Evolutionary conservation across 2,113 vertebrate species (phyloP), one percentile per base, ranked within the genome.

Genomic region (Pyrgilauda ruficollis): DNA sequence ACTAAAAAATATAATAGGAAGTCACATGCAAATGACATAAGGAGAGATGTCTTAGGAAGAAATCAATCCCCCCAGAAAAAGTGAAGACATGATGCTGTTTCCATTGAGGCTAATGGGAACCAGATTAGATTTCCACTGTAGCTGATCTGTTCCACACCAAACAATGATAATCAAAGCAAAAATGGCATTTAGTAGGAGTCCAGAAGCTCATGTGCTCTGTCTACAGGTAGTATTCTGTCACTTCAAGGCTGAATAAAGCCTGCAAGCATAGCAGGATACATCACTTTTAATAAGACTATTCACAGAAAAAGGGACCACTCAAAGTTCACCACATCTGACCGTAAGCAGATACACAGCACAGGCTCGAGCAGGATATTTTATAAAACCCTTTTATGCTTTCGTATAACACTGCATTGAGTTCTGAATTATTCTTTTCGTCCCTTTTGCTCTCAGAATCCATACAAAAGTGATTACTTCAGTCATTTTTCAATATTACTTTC

Each of bases 401-500:
- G 1, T 62, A 78, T 61, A 93, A 68, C 73, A 93, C 93, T 75
- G 91, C 94, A 90, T 41, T 62, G 97, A 97, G 87, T 69, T 90
- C 96, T 95, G 96, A 97, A 97, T 97, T 98, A 98, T 95, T 97
- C 95, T 97, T 96, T 96, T 87, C 28, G 84, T 96, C 88, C 96
- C 94, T 97, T 95, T 95, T 81, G 79, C 97, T 97, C 97, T 96
- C 89, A 76, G 96, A 97, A 98, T 96, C 96, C 97, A 96, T 92
- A 97, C 97, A 97, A 97, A 98, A 98, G 97, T 97, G 97, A 98
- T 98, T 97, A 98, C 97, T 97, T 97, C 94, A 94, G 97, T 98
- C 96, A 44, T 98, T 98, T 98, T 97, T 98, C 98, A 98, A 97
- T 98, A 98, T 98, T 97, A 98, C 97, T 97, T 98, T 97, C 97